These are phyloP conservation scores for Globodera rostochiensis DNA, from an alignment of 1,140 invertebrate genomes.

Conservation along the genomic window DNA sequence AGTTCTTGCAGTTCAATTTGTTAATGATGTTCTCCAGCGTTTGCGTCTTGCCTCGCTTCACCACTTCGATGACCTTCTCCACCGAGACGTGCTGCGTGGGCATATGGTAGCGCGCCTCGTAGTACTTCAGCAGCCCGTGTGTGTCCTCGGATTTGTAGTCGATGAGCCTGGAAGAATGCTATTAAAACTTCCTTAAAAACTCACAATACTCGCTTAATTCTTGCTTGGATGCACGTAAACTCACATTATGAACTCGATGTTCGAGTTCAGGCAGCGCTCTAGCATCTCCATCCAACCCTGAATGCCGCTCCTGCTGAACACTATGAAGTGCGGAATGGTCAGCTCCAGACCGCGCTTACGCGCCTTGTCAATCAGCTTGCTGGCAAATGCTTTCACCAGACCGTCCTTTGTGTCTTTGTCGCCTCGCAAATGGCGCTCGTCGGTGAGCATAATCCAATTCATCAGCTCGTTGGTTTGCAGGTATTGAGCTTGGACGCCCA, in stretches of 20 bases:
- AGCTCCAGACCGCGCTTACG: constrained; percentile 34
- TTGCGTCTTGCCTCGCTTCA: constrained; percentile 31
- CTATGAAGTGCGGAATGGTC: constrained; percentile 15
- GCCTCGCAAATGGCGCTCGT: not conserved
- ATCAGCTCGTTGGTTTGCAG: constrained; percentile 31
- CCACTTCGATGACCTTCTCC: constrained; percentile 42
- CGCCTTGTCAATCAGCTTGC: constrained; percentile 21
- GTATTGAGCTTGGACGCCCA: constrained; percentile 21
- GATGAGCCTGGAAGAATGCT: constrained; percentile 23
- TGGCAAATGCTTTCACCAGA: constrained; percentile 30
- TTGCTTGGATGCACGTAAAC: not conserved
- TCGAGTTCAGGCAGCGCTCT: constrained; percentile 38
- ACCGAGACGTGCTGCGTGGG: constrained; percentile 41
- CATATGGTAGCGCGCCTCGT: constrained; percentile 39
- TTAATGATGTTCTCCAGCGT: constrained; percentile 45
- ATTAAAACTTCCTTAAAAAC: no score
- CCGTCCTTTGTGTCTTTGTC: no score
- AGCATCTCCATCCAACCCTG: constrained; percentile 40
- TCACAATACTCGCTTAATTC: no score
- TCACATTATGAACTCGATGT: constrained; percentile 39
- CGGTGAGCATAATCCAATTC: constrained; percentile 41
- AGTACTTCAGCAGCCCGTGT: constrained; percentile 43
- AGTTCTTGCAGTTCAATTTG: constrained; percentile 48
- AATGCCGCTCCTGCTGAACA: constrained; percentile 6
- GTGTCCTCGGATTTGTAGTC: constrained; percentile 40